A percentile compares a stretch with the other conserved stretches of the same genome.
phyloP scores from a whole-genome alignment of 1,140 invertebrate species.

The Yoshiicerus persimilis region DNA sequence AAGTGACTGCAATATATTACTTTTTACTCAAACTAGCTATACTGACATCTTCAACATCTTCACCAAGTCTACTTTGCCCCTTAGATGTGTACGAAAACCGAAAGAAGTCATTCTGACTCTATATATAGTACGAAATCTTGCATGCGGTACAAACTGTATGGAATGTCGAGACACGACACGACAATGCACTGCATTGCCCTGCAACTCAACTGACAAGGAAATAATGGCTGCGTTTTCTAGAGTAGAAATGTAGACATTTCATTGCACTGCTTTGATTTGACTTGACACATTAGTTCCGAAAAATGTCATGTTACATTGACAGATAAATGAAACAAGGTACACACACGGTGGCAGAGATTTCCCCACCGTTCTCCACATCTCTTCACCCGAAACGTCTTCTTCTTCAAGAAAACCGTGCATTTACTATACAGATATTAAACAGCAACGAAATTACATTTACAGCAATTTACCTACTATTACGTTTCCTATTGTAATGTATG shows the following conservation, averaged over 20 bases:
- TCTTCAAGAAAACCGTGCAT: neutral
- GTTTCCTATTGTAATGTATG: too few relatives aligned
- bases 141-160: neutral
- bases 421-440: too few relatives aligned
- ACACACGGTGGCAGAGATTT: neutral
- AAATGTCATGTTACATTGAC: neutral
- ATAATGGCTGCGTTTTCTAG: neutral
- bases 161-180: neutral
- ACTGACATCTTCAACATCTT: too few relatives aligned
- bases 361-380: too few relatives aligned
- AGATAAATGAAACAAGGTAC: constrained; percentile 4
- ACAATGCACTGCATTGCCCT: neutral
- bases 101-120: too few relatives aligned
- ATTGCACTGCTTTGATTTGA: neutral
- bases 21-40: neutral
- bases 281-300: constrained; percentile 16
- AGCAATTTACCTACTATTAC: too few relatives aligned
- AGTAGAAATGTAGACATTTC: neutral
- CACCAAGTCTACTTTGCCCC: too few relatives aligned
- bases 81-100: too few relatives aligned
- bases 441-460: too few relatives aligned
- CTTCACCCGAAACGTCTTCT: neutral
- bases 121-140: neutral
- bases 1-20: neutral
- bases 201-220: neutral